Base-by-base conservation (phyloP, 23 tunicate genomes). In the Trididemnum miniatum region DNA sequence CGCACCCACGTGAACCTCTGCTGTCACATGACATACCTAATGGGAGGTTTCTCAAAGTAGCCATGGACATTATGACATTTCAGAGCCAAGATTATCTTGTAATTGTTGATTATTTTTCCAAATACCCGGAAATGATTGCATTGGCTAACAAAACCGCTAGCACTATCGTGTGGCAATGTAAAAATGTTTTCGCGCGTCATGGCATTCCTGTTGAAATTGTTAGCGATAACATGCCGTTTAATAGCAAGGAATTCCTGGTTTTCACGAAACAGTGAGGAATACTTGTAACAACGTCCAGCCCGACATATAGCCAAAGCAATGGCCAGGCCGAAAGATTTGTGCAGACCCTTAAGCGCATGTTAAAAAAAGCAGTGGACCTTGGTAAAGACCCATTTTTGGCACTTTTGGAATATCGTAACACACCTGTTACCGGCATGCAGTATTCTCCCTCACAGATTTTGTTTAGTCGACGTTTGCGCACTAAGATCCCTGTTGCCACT, bases 51-150 rank as follows among this genome's bases (percentile, higher is more conserved):
- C 32, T 20, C 2, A 78, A 66, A 66, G 72, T 86, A 34, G 84
- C 57, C 25, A 44, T 66, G 15, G 89, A 86, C 32, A 78, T 86
- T 20, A 59, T 86, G 82, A 76, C 82, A 44, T 79, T 86, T 54
- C 35, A 67, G n/a, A 59, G 36, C 32, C 50, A 1, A 1, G 84
- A 86, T 66, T 86, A 78, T 25, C 67, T 86, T 23, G 52, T 86
- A 1, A 62, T 51, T 72, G 87, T 83, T 33, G 72, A 83, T 59
- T 81, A 81, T 67, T 65, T 37, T 67, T 76, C 88, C 2, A 84
- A 84, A 40, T 84, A 60, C 38, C 82, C 88, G 3, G 88, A 84
- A 62, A 36, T 84, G 22, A 38, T 84, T 32, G 20, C 24, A 4
- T 35, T 80, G 73, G 29, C 74, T 34, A 80, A 83, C 34, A 83